Evolutionary conservation across 1,140 invertebrate species (phyloP).

Genomic region (Stegodyphus dumicola): DNA sequence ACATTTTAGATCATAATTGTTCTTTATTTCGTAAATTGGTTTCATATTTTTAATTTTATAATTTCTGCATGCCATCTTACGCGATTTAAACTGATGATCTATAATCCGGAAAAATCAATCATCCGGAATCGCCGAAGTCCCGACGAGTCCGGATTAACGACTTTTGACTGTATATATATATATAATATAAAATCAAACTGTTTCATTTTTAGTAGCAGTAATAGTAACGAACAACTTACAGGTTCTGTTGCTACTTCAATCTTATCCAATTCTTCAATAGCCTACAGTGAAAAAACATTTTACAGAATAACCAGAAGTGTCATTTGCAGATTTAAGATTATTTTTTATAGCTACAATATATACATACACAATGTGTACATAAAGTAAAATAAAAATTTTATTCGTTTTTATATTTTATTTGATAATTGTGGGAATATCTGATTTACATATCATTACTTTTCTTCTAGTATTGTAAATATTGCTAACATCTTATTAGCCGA

Average conservation of each 20-base stretch:
- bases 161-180: background rate
- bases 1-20: too few species aligned
- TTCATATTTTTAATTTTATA: too few species aligned
- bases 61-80: too few species aligned
- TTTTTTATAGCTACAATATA: background rate
- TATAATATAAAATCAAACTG: background rate
- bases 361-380: background rate
- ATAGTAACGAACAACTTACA: slow-evolving; percentile 25
- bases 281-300: slow-evolving; percentile 13
- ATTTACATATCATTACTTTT: background rate
- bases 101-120: too few species aligned
- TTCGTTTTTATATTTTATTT: background rate
- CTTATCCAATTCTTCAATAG: slow-evolving; percentile 64
- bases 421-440: background rate
- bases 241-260: slow-evolving; percentile 63
- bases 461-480: background rate
- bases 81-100: too few species aligned
- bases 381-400: too few species aligned
- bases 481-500: too few species aligned
- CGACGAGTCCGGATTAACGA: too few species aligned
- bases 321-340: background rate
- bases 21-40: too few species aligned
- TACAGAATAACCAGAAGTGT: background rate
- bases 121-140: too few species aligned
- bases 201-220: background rate